Base-by-base conservation (phyloP, 2,797 vertebrate species). In the Sebastes cheni region DNA sequence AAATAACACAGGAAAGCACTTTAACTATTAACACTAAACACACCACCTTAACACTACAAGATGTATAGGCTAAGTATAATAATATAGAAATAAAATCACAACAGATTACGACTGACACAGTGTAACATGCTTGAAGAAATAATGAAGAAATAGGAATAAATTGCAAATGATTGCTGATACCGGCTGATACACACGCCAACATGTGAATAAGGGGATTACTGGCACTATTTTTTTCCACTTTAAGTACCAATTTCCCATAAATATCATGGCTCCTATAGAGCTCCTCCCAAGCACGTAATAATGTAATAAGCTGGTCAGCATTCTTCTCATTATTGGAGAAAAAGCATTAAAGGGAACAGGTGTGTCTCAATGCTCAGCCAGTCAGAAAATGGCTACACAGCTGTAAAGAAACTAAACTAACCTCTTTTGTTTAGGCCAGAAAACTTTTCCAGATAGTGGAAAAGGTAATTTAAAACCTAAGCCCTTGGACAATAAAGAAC, bases 401-500 rank as follows among this genome's bases (percentile, higher is more conserved):
- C 59, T 74, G 78, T 32, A 81, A 61, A 89, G 66, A 88, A 89
- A 84, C 77, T 42, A 80, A 81, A 84, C 65, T 76, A 86, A 87
- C 89, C 77, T 84, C 62, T 92, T 85, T 89, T 88, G 81, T 90
- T 85, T 87, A 85, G 62, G 78, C 75, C 54, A 66, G 72, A 87
- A 91, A 91, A 90, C 86, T 89, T 92, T 93, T 85, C 72, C 75
- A 83, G 83, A 89, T 79, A 86, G 87, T 77, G 82, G 69, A 82
- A 88, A 88, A 85, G 86, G 87, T 91, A 88, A 93, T 93, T 91
- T 88, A 60, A 89, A 89, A 88, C 89, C 79, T 72, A 90, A 88
- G 91, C 81, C 90, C 86, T 81, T 73, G 88, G 90, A 96, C 90
- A 94, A 94, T 94, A 94, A 94, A 94, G 91, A 94, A 92, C 91